These are phyloP conservation scores for Myotis daubentonii DNA, from an alignment of 2,797 vertebrate species.

Conservation along the genomic window DNA sequence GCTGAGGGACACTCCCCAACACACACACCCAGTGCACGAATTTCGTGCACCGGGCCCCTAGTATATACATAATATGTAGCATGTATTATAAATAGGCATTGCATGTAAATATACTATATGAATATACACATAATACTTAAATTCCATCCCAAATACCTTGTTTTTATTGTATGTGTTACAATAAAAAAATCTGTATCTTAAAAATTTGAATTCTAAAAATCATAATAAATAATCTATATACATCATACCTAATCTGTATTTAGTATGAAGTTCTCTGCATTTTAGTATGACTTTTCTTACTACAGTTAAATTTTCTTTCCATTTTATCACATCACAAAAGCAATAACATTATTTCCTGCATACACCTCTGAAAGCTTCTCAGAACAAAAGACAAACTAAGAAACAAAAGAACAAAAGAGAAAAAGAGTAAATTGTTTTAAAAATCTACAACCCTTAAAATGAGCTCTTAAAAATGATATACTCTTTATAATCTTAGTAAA, in stretches of 20 bases:
- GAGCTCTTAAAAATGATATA: constrained; percentile 40
- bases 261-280: background rate
- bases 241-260: background rate
- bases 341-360: constrained; percentile 3
- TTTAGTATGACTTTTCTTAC: constrained; percentile 30
- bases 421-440: constrained; percentile 32
- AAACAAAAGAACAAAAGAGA: constrained; percentile 20
- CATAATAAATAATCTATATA: background rate
- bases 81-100: background rate
- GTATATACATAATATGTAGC: background rate
- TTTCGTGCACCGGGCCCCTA: too few relatives aligned
- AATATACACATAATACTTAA: background rate
- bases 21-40: too few relatives aligned
- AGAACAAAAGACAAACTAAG: constrained; percentile 4
- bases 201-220: constrained; percentile 6
- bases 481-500: constrained; percentile 33
- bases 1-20: too few relatives aligned
- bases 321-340: constrained; percentile 40
- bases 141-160: background rate
- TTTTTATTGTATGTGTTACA: background rate
- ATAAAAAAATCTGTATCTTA: background rate
- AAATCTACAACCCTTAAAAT: constrained; percentile 33
- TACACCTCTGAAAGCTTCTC: constrained; percentile 28
- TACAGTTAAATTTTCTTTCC: constrained; percentile 28
- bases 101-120: background rate